Conservation (phyloP, 2,113 vertebrate species). For the Rhabdornis inornatus region DNA sequence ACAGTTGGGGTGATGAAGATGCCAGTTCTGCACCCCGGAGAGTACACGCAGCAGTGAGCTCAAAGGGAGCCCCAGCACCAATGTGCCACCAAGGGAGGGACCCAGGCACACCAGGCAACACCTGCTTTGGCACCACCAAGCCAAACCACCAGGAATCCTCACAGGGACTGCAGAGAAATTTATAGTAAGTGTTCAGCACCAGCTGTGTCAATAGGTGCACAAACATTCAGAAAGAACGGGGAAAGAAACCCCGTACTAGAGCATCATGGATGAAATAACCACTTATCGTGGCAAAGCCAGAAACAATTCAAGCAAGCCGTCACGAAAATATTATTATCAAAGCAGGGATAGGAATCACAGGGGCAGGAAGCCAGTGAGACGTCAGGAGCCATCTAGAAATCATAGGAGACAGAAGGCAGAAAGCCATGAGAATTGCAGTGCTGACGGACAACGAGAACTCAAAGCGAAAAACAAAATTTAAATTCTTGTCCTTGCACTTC, state of each 20-base stretch:
- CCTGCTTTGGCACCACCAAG: background rate
- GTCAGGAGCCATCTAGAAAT: background rate
- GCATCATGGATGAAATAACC: background rate
- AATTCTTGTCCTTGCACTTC: background rate
- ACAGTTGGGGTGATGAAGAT: background rate
- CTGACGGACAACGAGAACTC: background rate
- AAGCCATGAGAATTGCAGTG: background rate
- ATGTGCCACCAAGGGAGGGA: accelerated
- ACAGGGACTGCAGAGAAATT: background rate
- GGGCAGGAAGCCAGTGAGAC: background rate
- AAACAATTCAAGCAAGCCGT: background rate
- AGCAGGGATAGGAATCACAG: background rate
- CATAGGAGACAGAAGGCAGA: background rate
- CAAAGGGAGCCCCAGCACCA: background rate
- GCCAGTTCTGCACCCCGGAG: background rate
- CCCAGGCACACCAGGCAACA: accelerated
- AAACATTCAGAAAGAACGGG: background rate
- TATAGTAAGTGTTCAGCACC: background rate
- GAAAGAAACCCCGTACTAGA: background rate
- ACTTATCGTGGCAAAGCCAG: background rate
- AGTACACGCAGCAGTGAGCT: accelerated
- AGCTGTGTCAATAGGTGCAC: background rate
- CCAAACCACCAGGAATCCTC: background rate
- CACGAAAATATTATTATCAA: background rate
- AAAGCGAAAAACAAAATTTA: background rate